Conservation (phyloP, 92 coral and sea anemone genomes). For the Epizoanthus ramosus region DNA sequence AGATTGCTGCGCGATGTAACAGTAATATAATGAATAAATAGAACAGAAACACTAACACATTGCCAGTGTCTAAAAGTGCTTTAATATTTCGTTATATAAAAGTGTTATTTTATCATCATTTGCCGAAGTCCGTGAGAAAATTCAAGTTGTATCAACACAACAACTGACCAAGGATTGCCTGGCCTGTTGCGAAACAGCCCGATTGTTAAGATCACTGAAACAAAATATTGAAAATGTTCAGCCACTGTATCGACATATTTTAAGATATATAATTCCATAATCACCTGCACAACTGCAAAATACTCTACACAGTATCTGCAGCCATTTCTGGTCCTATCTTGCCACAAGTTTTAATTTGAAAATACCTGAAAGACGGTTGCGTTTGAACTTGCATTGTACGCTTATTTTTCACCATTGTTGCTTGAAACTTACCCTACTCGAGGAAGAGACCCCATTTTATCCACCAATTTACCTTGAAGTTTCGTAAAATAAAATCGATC, state of each 20-base stretch:
- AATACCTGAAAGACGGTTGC: not conserved
- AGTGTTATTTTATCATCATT: not conserved
- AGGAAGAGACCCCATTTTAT: slow-evolving; percentile 37
- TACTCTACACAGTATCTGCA: not conserved
- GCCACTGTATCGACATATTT: not conserved
- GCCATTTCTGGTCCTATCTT: not conserved
- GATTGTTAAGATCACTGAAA: slow-evolving; percentile 23
- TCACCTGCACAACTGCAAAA: not conserved
- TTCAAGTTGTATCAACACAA: not conserved
- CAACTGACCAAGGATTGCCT: not conserved
- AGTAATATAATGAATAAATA: not conserved
- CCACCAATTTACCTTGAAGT: slow-evolving; percentile 3
- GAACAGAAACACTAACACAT: not conserved
- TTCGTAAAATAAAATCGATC: slow-evolving; percentile 18
- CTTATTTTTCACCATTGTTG: not conserved
- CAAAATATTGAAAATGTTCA: not conserved
- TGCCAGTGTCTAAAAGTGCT: not conserved
- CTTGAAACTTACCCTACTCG: slow-evolving; percentile 23
- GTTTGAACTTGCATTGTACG: not conserved
- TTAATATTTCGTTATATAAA: not conserved
- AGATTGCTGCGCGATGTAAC: not conserved
- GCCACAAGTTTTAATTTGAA: not conserved
- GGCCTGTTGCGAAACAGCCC: slow-evolving; percentile 16
- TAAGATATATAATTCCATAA: not conserved
- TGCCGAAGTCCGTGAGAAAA: not conserved